A percentile compares a stretch with the other conserved stretches of the same genome.
Conservation (phyloP, 2,113 vertebrate species). For the Cynocephalus volans region DNA sequence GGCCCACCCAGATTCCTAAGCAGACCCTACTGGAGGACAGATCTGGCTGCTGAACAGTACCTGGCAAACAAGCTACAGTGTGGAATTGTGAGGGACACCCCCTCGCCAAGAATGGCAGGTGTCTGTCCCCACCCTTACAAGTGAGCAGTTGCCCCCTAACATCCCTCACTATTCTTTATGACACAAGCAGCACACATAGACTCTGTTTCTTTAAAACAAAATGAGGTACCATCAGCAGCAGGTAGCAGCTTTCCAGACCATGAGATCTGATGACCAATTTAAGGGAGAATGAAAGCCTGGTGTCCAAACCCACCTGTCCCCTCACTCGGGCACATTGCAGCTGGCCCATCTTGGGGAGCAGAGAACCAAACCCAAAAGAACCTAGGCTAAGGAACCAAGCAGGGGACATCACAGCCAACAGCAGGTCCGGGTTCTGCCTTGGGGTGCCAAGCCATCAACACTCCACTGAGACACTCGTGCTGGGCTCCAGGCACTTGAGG, state of each 20-base stretch:
- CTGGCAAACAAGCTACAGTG: not conserved
- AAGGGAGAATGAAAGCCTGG: not conserved
- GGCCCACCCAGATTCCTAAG: not conserved
- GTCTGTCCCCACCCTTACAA: not conserved
- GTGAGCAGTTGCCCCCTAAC: not conserved
- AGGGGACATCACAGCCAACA: not conserved
- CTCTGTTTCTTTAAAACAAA: not conserved
- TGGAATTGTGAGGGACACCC: not conserved
- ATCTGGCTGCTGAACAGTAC: not conserved
- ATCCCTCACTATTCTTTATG: not conserved
- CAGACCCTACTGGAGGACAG: not conserved
- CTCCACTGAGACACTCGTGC: fast-evolving
- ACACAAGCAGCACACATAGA: fast-evolving
- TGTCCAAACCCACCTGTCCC: not conserved
- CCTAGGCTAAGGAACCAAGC: not conserved
- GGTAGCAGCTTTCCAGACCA: fast-evolving
- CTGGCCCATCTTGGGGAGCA: not conserved
- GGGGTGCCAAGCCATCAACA: fast-evolving
- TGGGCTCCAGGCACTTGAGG: fast-evolving
- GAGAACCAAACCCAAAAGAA: not conserved
- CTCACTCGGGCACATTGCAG: fast-evolving
- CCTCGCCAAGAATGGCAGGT: not conserved
- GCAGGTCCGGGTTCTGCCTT: not conserved
- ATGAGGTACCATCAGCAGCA: fast-evolving
- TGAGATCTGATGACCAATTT: not conserved